Base-by-base conservation (phyloP, 2,888 invertebrate genomes). In the Plutella xylostella region DNA sequence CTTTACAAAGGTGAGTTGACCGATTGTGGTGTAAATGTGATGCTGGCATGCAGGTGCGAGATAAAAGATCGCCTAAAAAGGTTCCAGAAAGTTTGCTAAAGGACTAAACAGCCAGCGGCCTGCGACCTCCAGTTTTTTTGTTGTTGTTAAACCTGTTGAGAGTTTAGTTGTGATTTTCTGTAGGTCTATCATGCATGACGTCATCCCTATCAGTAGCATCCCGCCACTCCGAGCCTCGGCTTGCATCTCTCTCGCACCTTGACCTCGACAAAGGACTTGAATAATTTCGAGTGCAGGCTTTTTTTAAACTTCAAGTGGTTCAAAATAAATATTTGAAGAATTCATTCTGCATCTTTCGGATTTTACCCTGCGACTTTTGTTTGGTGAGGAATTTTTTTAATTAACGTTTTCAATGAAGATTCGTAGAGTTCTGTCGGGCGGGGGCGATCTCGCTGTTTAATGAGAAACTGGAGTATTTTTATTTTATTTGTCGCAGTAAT, bases 1-100 rank as follows among this genome's bases (percentile, higher is more conserved):
- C 68, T 72, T 66, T 67, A 67, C 61, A 70, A 73, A 83, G 83
- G 83, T 83, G 60, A 33, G 28, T 15, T 20, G 22, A 33, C 39
- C n/a, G 21, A 30, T 15, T 44, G 44, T 41, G 28, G 19, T 30
- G 41, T 18, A 14, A 41, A 41, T 41, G 30, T 28, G 25, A 15
- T 30, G 41, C 19, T 2, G 30, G 46, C 53, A 53, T 51, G 57
- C 58, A 58, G 56, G 55, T 58, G 56, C 48, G 30, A 51, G 50
- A 46, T 53, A 54, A 58, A 55, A 60, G 56, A 55, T 44, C 48
- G 39, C 42, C 48, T 51, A 55, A 54, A 57, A 60, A 55, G 59
- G 55, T 14, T 21, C 22, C 15, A 14, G 39, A 11, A 25, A 39
- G 25, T 39, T 11, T 25, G 39, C 17, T 22, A 35, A 41, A 43